These are phyloP conservation scores for Troides aeacus DNA, from an alignment of 2,888 invertebrate genomes.

Conservation along the genomic window DNA sequence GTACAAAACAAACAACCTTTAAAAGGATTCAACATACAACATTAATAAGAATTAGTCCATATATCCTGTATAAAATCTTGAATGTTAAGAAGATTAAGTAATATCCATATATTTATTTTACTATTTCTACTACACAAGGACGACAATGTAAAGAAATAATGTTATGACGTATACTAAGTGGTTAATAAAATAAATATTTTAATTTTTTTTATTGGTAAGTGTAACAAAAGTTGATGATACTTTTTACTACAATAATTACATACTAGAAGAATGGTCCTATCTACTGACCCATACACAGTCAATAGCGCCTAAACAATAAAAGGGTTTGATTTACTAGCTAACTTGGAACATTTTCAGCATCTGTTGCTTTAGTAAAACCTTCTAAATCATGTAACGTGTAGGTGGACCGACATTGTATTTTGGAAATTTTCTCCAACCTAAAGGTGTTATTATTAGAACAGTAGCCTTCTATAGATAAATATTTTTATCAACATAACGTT, in stretches of 20 bases:
- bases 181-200: background rate
- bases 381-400: constrained; percentile 13
- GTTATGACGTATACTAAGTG: too few relatives aligned
- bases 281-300: constrained; percentile 22
- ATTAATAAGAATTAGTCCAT: too few relatives aligned
- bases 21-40: too few relatives aligned
- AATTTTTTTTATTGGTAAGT: background rate
- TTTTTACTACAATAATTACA: background rate
- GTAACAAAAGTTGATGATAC: background rate
- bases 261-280: background rate
- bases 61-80: too few relatives aligned
- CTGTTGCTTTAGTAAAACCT: constrained; percentile 18
- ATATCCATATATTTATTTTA: background rate
- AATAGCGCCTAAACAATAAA: constrained; percentile 26
- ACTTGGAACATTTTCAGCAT: constrained; percentile 20
- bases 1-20: too few relatives aligned
- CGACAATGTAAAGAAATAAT: background rate
- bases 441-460: background rate
- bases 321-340: constrained; percentile 26
- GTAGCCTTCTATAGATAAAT: background rate
- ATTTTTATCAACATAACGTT: too few relatives aligned
- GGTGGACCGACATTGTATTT: background rate
- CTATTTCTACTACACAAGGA: background rate
- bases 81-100: too few relatives aligned
- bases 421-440: background rate